These are phyloP conservation scores for Eubucco bourcierii DNA, from an alignment of 2,113 vertebrate genomes.

Conservation along the genomic window DNA sequence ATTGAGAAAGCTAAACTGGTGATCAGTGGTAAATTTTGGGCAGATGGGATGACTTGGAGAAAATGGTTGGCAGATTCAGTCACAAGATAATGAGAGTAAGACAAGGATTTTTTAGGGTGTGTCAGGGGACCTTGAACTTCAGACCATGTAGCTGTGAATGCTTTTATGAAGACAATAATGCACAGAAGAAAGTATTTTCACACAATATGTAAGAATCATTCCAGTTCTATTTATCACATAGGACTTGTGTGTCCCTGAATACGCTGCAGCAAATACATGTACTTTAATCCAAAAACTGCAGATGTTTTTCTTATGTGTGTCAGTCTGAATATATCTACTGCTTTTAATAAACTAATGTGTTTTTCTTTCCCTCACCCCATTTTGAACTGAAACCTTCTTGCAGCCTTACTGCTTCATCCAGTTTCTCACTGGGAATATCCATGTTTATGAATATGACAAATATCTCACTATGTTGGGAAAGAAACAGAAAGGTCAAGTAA, in stretches of 20 bases:
- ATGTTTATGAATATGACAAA: not conserved
- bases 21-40: conserved; percentile 54
- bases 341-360: not conserved
- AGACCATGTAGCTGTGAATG: not conserved
- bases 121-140: conserved; percentile 11
- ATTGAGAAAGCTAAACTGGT: conserved; percentile 65
- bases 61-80: conserved; percentile 32
- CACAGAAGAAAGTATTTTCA: not conserved
- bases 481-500: not conserved
- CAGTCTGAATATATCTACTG: not conserved
- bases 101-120: conserved; percentile 1
- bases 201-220: not conserved
- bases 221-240: not conserved
- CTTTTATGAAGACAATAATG: not conserved
- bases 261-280: not conserved
- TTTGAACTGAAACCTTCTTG: not conserved
- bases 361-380: not conserved
- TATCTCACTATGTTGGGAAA: not conserved
- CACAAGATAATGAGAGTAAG: conserved; percentile 32
- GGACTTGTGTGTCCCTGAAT: not conserved
- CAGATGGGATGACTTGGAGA: conserved; percentile 65
- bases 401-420: not conserved
- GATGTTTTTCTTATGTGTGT: not conserved
- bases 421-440: not conserved
- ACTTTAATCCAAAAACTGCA: not conserved